Evolutionary conservation across 2,113 vertebrate species (phyloP), one percentile per base, ranked within the genome.

Genomic region (Calyptommatus sinebrachiatus): DNA sequence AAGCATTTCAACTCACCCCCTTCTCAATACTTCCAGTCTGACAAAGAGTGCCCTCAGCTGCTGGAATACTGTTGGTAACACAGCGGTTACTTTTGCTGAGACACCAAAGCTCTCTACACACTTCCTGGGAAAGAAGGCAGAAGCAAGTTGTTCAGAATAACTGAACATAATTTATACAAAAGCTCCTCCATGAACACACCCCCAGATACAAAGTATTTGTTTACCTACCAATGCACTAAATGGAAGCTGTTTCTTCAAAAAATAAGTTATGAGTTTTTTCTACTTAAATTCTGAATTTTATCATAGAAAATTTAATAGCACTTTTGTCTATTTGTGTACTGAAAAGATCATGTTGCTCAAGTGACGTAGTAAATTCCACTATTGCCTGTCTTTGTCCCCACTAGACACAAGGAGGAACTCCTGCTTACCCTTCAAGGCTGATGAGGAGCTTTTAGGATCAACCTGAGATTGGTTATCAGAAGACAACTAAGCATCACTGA

Each of bases 71-170:
- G 94, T 99, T 99, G 65, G 98, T 99, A 89, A 99, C 98, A 95
- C 98, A 99, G 90, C 98, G 97, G 92, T 99, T 99, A 95, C 97
- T 99, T 96, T 99, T 99, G 96, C 98, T 99, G 90, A 99, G 97
- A 93, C 98, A 99, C 98, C 98, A 99, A 93, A 99, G 98, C 97
- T 99, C 98, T 99, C 98, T 99, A 97, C 98, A 99, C 96, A 99
- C 97, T 99, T 99, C 98, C 98, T 99, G 95, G 98, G 97, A 99
- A 99, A 98, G 96, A 99, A 96, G 96, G 96, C 96, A 96, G 94
- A 97, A 96, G 96, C 95, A 97, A 96, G 97, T 98, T 99, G 96
- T 94, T 99, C 95, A 99, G 98, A 96, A 97, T 89, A 90, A 90
- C 71, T 89, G 71, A 72, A 61, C 66, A 78, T 80, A 83, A 86